These are phyloP conservation scores for Ctenosaura bakeri DNA, from an alignment of 2,797 vertebrate species.

Conservation along the genomic window DNA sequence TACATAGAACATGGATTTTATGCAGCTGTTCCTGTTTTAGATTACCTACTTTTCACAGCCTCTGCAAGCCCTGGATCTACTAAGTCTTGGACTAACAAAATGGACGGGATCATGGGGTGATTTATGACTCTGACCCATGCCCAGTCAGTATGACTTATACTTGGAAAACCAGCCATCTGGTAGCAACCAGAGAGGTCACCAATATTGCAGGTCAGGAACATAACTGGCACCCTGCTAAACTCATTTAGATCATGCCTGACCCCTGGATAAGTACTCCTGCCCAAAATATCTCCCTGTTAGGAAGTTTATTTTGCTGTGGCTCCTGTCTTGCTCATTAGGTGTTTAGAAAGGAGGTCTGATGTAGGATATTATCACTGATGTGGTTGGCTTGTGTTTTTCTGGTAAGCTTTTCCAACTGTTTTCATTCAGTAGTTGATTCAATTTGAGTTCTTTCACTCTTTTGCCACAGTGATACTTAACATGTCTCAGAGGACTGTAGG, in stretches of 20 bases:
- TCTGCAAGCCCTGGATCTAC: neutral
- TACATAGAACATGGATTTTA: neutral
- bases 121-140: neutral
- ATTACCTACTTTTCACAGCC: neutral
- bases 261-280: constrained; percentile 58
- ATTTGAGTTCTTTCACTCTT: constrained; percentile 75
- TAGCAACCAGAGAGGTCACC: neutral
- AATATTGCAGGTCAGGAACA: neutral
- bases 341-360: constrained; percentile 79
- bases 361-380: constrained; percentile 79
- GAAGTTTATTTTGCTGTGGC: constrained; percentile 82
- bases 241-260: constrained; percentile 68
- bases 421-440: constrained; percentile 82
- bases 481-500: constrained; percentile 40
- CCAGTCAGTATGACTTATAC: neutral
- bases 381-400: constrained; percentile 79
- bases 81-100: neutral
- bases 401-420: constrained; percentile 76
- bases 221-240: constrained; percentile 65
- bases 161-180: neutral
- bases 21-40: neutral
- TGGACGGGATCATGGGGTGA: neutral
- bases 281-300: constrained; percentile 74
- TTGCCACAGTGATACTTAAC: constrained; percentile 64
- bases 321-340: constrained; percentile 76